phyloP scores from a whole-genome alignment of 23 tunicate species.

The Corella eumyota region DNA sequence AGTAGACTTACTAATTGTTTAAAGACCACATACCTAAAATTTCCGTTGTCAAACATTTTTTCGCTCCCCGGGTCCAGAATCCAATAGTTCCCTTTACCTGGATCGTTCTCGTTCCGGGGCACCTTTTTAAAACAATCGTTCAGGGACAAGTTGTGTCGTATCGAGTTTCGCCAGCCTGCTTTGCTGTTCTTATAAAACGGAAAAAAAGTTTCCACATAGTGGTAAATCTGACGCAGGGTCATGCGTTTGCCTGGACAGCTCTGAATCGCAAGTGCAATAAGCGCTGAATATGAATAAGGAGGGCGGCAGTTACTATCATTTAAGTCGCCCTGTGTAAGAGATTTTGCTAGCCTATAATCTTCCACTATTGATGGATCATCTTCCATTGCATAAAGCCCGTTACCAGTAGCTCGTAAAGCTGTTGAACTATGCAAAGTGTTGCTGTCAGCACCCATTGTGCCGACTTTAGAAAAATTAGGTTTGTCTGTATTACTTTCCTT shows the following conservation, averaged over 20 bases:
- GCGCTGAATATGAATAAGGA: constrained; percentile 93
- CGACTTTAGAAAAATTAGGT: too few species aligned
- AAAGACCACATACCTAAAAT: constrained; percentile 46
- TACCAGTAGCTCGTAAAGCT: too few species aligned
- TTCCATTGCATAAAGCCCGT: too few species aligned
- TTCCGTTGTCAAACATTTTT: constrained; percentile 93
- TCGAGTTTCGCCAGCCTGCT: constrained; percentile 94
- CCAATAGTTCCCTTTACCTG: constrained; percentile 97
- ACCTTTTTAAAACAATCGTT: constrained; percentile 93
- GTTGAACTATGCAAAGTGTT: too few species aligned
- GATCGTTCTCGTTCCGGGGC: constrained; percentile 87
- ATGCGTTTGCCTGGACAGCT: constrained; percentile 68
- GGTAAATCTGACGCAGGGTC: constrained; percentile 90
- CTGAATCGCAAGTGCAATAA: constrained; percentile 87
- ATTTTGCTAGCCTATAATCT: too few species aligned
- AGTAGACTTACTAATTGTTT: too few species aligned
- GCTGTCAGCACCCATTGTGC: too few species aligned
- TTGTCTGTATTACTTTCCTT: too few species aligned
- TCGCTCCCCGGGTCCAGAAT: constrained; percentile 89
- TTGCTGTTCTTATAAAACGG: constrained; percentile 90
- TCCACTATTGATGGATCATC: too few species aligned
- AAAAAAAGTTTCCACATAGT: constrained; percentile 71
- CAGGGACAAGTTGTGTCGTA: constrained; percentile 79
- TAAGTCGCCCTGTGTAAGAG: too few species aligned
- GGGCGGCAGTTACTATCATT: constrained; percentile 47